Conservation (phyloP, 2,113 vertebrate species). For the Neomonachus schauinslandi region DNA sequence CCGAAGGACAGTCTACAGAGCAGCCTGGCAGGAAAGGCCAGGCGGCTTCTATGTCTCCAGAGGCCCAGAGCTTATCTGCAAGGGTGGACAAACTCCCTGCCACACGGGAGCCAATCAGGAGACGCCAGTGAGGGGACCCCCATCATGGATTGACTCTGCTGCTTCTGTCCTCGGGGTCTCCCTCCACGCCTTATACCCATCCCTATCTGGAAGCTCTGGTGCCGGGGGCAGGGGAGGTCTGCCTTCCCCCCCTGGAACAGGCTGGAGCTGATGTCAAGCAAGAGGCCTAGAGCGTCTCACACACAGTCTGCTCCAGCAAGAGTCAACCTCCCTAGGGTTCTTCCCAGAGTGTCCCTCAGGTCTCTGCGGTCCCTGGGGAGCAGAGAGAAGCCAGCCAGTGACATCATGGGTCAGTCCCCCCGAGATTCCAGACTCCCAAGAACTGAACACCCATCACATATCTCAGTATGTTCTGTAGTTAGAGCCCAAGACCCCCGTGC, state of each 20-base stretch:
- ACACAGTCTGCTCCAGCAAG: not conserved
- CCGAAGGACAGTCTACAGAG: not conserved
- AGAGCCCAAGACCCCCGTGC: not conserved
- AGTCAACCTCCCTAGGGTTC: not conserved
- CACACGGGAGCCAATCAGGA: not conserved
- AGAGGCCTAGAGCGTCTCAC: not conserved
- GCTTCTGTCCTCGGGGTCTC: not conserved
- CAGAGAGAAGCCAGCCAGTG: not conserved
- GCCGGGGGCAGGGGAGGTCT: too few relatives aligned
- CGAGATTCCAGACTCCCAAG: not conserved
- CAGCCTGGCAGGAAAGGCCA: not conserved
- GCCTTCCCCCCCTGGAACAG: not conserved
- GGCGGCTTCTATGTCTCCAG: accelerated
- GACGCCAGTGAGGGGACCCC: not conserved
- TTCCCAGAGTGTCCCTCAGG: not conserved
- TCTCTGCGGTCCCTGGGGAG: not conserved
- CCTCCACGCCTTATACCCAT: not conserved
- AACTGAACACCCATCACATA: not conserved
- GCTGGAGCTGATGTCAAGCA: not conserved
- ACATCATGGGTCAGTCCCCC: not conserved
- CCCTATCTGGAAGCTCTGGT: not conserved
- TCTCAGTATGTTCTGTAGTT: not conserved
- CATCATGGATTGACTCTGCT: not conserved
- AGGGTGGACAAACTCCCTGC: not conserved
- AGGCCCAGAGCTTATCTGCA: not conserved